Percentiles rank a stretch among this genome's conserved stretches.
Evolutionary conservation across 2,888 invertebrate species (phyloP).

Genomic region (Monopis laevigella): DNA sequence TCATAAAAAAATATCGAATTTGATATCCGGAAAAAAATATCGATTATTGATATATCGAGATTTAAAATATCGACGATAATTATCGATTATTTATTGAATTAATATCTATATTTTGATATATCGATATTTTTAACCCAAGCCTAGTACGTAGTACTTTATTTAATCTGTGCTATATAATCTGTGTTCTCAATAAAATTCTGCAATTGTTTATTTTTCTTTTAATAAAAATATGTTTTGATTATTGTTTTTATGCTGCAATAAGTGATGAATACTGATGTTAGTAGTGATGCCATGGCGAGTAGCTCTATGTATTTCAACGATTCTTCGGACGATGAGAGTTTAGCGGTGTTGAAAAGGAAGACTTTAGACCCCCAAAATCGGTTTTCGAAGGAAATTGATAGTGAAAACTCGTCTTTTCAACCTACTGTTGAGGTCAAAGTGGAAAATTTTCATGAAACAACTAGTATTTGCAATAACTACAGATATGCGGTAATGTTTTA

Average conservation of each 20-base stretch:
- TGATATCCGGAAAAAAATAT: too few relatives aligned
- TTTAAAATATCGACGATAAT: too few relatives aligned
- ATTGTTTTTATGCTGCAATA: slow-evolving; percentile 11
- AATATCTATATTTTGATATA: slow-evolving; percentile 13
- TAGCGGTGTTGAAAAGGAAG: slow-evolving; percentile 25
- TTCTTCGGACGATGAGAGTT: slow-evolving; percentile 28
- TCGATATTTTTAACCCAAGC: slow-evolving; percentile 5
- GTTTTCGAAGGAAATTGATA: neutral
- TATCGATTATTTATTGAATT: too few relatives aligned
- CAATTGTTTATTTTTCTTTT: neutral
- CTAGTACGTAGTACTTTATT: too few relatives aligned
- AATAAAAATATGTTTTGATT: neutral
- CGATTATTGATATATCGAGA: too few relatives aligned
- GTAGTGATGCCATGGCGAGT: slow-evolving; percentile 16
- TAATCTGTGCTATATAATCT: slow-evolving; percentile 7
- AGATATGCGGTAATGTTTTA: too few relatives aligned
- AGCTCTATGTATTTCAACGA: slow-evolving; percentile 17
- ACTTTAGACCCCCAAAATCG: slow-evolving; percentile 6
- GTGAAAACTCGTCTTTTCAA: neutral
- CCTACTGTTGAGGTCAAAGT: neutral
- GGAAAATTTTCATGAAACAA: neutral
- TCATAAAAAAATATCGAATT: too few relatives aligned
- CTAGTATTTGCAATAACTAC: neutral
- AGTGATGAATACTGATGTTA: slow-evolving; percentile 22
- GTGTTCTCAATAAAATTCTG: neutral